A percentile compares a stretch with the other conserved stretches of the same genome.
These are phyloP conservation scores for Raphicerus campestris DNA, from an alignment of 2,113 vertebrate species.

Conservation along the genomic window DNA sequence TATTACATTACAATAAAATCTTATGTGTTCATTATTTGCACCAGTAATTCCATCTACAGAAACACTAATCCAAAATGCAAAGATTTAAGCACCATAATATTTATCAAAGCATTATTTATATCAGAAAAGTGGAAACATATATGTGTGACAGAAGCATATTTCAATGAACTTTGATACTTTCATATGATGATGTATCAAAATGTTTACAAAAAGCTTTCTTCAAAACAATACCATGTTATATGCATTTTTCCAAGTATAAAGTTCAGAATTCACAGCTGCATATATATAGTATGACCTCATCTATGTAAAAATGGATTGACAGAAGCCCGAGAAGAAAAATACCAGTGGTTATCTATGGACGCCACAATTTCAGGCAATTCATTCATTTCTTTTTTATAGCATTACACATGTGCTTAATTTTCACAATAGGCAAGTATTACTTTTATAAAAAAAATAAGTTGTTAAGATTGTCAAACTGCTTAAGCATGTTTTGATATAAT, in stretches of 20 bases:
- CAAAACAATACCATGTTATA: constrained; percentile 1
- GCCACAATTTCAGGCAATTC: not conserved
- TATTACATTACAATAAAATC: not conserved
- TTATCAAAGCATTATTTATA: constrained; percentile 30
- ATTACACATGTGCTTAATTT: constrained; percentile 20
- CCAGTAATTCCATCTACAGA: constrained; percentile 29
- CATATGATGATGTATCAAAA: constrained; percentile 6
- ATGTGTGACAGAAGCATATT: not conserved
- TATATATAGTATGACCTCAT: not conserved
- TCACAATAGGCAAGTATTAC: not conserved
- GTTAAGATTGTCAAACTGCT: constrained; percentile 3
- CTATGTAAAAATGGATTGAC: not conserved
- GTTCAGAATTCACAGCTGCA: not conserved
- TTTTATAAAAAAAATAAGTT: constrained; percentile 22
- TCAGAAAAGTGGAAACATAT: not conserved
- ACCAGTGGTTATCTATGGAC: not conserved
- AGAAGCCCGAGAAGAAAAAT: not conserved
- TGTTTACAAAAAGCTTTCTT: constrained; percentile 21
- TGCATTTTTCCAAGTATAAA: constrained; percentile 33
- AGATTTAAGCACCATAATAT: not conserved
- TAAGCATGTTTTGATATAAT: not conserved
- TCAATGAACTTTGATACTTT: not conserved
- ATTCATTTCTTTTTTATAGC: not conserved
- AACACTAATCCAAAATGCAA: constrained; percentile 12
- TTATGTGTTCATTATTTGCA: not conserved